phyloP scores from a whole-genome alignment of 2,113 vertebrate species.

The Menidia beryllina region DNA sequence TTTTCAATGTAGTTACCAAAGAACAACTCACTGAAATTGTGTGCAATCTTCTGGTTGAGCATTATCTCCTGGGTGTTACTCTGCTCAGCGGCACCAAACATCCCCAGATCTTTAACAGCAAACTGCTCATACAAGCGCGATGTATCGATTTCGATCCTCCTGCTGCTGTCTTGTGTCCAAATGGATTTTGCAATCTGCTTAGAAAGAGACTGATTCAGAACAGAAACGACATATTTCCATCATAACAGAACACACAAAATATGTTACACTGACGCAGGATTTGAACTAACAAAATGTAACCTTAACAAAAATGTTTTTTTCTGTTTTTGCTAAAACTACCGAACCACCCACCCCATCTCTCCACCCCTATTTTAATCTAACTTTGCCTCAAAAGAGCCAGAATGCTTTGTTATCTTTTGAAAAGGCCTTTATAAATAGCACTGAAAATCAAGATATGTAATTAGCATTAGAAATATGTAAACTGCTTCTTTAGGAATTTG shows the following conservation, averaged over 20 bases:
- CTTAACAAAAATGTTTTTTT: no score
- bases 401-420: no score
- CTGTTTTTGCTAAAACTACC: no score
- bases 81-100: slow-evolving; percentile 27
- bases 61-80: slow-evolving; percentile 74
- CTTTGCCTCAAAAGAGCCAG: no score
- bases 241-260: slow-evolving; percentile 15
- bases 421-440: no score
- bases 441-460: no score
- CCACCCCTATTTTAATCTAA: no score
- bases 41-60: slow-evolving; percentile 80
- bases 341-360: no score
- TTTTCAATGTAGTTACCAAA: background rate
- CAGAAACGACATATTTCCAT: slow-evolving; percentile 15
- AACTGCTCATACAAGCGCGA: slow-evolving; percentile 78
- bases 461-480: no score
- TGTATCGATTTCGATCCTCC: slow-evolving; percentile 71
- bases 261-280: slow-evolving; percentile 7
- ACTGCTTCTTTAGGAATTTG: no score
- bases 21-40: slow-evolving; percentile 84
- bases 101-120: slow-evolving; percentile 58
- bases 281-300: slow-evolving; percentile 1
- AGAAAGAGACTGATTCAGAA: slow-evolving; percentile 49
- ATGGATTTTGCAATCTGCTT: slow-evolving; percentile 85
- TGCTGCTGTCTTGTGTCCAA: slow-evolving; percentile 70